A percentile compares a stretch with the other conserved stretches of the same genome.
phyloP scores from a whole-genome alignment of 2,888 invertebrate species.

The Litoditis marina region DNA sequence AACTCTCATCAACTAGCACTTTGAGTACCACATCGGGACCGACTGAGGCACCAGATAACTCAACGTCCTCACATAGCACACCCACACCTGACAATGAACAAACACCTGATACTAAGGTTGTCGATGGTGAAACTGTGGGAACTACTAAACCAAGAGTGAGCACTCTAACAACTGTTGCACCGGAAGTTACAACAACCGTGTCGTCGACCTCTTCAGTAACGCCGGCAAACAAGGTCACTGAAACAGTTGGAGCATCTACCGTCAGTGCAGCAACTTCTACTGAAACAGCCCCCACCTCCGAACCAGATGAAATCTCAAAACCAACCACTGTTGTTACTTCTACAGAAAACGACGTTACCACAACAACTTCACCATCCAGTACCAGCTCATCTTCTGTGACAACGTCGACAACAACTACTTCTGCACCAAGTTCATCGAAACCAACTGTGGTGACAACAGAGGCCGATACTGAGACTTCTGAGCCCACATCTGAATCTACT shows the following conservation, averaged over 20 bases:
- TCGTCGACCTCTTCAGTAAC: neutral
- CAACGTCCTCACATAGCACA: neutral
- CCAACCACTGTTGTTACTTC: neutral
- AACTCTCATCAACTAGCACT: too few relatives aligned
- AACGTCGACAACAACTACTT: neutral
- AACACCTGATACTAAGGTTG: neutral
- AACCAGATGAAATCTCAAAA: neutral
- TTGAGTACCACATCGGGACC: neutral
- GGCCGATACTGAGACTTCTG: neutral
- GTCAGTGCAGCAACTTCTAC: neutral
- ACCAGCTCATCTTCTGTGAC: neutral
- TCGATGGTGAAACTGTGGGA: neutral
- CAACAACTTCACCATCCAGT: neutral
- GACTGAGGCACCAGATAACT: neutral
- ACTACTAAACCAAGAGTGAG: neutral
- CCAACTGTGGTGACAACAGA: neutral
- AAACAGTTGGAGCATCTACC: neutral
- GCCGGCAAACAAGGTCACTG: too few relatives aligned
- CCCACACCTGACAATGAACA: neutral
- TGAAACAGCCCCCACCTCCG: neutral
- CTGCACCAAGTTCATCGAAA: neutral
- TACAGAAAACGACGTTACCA: conserved; percentile 2
- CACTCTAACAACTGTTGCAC: neutral
- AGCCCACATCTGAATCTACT: neutral
- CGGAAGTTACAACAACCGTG: neutral